Base-by-base conservation (phyloP, 1,140 invertebrate genomes). In the Drosophila saltans region DNA sequence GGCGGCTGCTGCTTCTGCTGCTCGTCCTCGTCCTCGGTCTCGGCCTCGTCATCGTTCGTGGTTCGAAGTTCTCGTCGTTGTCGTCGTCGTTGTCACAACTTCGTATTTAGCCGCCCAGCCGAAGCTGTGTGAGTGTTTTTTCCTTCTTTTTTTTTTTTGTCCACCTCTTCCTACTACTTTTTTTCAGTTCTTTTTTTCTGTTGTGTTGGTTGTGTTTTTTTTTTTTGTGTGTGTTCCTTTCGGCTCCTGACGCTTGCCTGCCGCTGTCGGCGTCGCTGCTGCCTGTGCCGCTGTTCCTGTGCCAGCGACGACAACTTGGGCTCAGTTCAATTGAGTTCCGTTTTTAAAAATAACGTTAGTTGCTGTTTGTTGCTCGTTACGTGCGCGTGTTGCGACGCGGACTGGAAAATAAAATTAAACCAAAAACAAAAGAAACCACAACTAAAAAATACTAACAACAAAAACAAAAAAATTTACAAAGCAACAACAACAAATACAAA, bases 301-400 rank as follows among this genome's bases (percentile, higher is more conserved):
- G 45, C 30, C 72, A 55, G 56, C 61, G 69, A 66, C 71, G 26
- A 36, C 30, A 60, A 78, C 84, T 88, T 88, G 80, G 84, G 78
- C 75, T 79, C 79, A 90, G 82, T 91, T 91, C 80, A 84, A 88
- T 88, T 78, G 86, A 84, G 85, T 84, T 91, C 74, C 75, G 76
- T 79, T 90, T 88, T 88, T 75, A 79, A 90, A 91, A 89, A 89
- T 90, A 91, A 91, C 90, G 83, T 91, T 91, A 91, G 90, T 91
- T 91, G 86, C 90, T 90, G 90, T 91, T 91, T 91, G 90, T 90
- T 91, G 90, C 90, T 91, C 86, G 90, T 80, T 83, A 90, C 86
- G 90, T 91, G 90, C 83, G 90, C 85, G 90, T 90, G 90, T 79
- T 83, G 78, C 86, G 78, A 90, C 85, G 81, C 89, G 88, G 73